phyloP scores from a whole-genome alignment of 2,113 vertebrate species.

The Mustela lutreola region DNA sequence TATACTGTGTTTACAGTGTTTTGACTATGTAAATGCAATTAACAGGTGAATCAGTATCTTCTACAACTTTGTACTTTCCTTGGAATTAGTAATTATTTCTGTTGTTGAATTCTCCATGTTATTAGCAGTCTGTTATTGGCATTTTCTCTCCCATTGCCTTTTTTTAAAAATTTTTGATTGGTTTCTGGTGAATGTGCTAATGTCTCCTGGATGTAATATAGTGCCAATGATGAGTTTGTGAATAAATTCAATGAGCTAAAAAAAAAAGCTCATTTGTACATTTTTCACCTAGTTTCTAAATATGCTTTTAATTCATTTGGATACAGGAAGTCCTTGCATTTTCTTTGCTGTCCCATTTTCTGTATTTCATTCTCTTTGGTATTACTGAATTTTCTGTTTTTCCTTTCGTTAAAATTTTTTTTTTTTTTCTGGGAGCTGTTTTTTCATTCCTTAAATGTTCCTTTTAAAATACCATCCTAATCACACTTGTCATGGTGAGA shows the following conservation, averaged over 20 bases:
- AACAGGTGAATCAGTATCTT: background rate
- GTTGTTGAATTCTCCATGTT: background rate
- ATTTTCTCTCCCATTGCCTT: background rate
- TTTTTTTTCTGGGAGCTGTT: background rate
- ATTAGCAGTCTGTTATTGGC: background rate
- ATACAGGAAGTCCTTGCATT: background rate
- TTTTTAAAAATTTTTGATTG: background rate
- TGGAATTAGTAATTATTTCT: conserved; percentile 20
- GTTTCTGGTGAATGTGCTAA: background rate
- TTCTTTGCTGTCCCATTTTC: conserved; percentile 37
- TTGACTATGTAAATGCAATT: background rate
- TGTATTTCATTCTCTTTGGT: conserved; percentile 25
- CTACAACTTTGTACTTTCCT: background rate
- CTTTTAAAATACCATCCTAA: background rate
- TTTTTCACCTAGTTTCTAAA: conserved; percentile 14
- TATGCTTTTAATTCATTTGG: background rate
- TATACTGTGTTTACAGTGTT: conserved; percentile 11
- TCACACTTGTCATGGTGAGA: background rate
- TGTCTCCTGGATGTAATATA: conserved; percentile 1
- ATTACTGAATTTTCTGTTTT: background rate
- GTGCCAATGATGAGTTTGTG: background rate
- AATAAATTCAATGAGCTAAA: conserved; percentile 63
- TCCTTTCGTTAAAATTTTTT: background rate
- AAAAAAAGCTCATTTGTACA: background rate
- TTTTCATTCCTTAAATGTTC: background rate